Percentiles rank a stretch among this genome's conserved stretches.
Evolutionary conservation across 2,888 invertebrate genomes (phyloP).

Genomic region (Patella depressa): DNA sequence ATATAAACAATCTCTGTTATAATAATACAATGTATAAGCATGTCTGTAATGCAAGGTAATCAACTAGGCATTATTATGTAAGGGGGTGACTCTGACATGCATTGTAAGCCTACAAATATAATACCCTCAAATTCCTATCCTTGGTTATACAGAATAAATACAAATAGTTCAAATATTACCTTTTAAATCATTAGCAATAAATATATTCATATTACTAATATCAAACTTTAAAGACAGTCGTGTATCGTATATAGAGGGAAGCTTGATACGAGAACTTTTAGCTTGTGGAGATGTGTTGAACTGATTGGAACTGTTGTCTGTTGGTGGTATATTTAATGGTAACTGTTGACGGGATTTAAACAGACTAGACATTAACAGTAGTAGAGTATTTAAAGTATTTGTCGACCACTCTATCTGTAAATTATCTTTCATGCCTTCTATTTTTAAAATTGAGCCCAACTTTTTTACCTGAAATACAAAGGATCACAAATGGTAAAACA

Average conservation of each 20-base stretch:
- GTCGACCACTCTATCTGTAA: slow-evolving; percentile 66
- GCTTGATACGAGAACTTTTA: not conserved
- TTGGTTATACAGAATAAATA: not conserved
- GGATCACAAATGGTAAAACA: not conserved
- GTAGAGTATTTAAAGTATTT: slow-evolving; percentile 46
- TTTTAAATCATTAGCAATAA: slow-evolving; percentile 56
- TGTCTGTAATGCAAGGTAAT: too few relatives aligned
- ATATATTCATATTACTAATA: slow-evolving; percentile 55
- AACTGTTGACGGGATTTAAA: slow-evolving; percentile 29
- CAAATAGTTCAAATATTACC: not conserved
- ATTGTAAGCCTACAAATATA: not conserved
- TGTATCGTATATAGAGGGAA: not conserved
- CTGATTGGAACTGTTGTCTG: not conserved
- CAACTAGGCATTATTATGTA: too few relatives aligned
- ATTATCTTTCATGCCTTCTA: slow-evolving; percentile 62
- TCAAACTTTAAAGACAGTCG: slow-evolving; percentile 37
- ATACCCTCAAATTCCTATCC: not conserved
- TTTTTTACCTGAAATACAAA: slow-evolving; percentile 51
- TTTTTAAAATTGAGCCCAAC: slow-evolving; percentile 48
- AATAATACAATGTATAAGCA: too few relatives aligned
- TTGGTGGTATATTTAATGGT: slow-evolving; percentile 32
- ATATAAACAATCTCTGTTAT: not conserved
- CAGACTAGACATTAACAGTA: slow-evolving; percentile 50
- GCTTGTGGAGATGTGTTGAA: not conserved
- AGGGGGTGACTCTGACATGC: too few relatives aligned